These are phyloP conservation scores for Nesospiza acunhae DNA, from an alignment of 2,113 vertebrate species.

Conservation along the genomic window DNA sequence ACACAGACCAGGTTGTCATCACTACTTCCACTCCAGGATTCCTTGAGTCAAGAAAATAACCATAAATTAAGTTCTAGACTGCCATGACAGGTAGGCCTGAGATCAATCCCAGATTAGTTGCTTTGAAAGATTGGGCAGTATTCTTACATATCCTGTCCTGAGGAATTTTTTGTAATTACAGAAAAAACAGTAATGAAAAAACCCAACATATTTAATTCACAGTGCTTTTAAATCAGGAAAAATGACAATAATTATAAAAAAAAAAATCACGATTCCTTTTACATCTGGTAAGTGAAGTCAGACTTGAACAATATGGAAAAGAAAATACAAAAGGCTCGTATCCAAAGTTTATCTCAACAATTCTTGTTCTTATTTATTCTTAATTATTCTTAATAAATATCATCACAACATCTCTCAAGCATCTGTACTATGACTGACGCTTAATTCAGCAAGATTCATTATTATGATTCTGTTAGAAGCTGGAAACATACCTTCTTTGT, in stretches of 20 bases:
- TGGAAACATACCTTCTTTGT: constrained; percentile 84
- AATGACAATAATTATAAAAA: background rate
- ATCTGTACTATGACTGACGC: background rate
- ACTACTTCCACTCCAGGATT: background rate
- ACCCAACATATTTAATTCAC: background rate
- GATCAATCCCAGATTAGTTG: background rate
- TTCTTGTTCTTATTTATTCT: background rate
- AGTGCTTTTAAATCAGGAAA: background rate
- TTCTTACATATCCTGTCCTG: background rate
- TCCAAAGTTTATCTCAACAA: background rate
- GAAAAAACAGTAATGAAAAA: background rate
- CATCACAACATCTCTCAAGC: background rate
- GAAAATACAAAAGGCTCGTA: background rate
- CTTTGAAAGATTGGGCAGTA: background rate
- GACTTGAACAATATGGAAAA: background rate
- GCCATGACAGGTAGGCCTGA: background rate
- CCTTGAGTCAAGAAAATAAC: background rate
- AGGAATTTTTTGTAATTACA: background rate
- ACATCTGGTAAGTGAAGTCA: background rate
- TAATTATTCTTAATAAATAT: no score
- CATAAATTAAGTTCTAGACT: background rate
- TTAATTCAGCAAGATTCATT: background rate
- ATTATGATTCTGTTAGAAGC: background rate
- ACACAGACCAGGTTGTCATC: background rate
- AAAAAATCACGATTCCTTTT: background rate